Conservation (phyloP, 64 coral and sea anemone species). For the Montipora cactus region DNA sequence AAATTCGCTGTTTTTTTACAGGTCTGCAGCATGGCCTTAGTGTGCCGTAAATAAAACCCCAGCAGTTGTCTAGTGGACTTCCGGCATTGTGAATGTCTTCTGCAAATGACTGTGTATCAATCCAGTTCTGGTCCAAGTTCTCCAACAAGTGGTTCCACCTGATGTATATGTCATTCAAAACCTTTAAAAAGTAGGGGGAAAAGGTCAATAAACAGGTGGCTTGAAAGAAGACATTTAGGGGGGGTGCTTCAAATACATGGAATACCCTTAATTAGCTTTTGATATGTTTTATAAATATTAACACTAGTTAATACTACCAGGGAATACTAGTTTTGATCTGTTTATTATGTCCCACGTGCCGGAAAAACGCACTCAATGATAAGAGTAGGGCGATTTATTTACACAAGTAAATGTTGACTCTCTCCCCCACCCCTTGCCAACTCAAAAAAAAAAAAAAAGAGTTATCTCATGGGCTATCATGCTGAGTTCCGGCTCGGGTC, state of each 20-base stretch:
- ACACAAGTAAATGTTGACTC: not conserved
- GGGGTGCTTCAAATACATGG: slow-evolving; percentile 27
- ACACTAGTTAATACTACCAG: not conserved
- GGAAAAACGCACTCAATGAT: not conserved
- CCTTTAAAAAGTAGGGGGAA: slow-evolving; percentile 27
- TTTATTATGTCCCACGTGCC: not conserved
- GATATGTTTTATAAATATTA: slow-evolving; percentile 42
- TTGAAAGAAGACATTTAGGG: slow-evolving; percentile 26
- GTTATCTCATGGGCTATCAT: slow-evolving; percentile 43
- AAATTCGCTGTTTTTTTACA: not conserved
- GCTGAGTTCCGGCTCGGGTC: slow-evolving; percentile 36
- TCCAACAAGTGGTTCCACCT: not conserved
- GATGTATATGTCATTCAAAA: slow-evolving; percentile 34
- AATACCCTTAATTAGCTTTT: slow-evolving; percentile 27
- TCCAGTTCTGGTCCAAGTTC: slow-evolving; percentile 12
- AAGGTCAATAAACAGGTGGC: slow-evolving; percentile 6
- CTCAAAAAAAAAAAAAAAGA: slow-evolving; percentile 7
- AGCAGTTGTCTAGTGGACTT: slow-evolving; percentile 16
- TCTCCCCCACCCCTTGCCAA: not conserved
- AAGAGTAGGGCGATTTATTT: not conserved
- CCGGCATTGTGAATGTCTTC: not conserved
- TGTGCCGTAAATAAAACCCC: slow-evolving; percentile 3
- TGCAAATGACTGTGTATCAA: not conserved
- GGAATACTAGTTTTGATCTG: not conserved
- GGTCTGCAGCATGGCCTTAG: slow-evolving; percentile 10